Base-by-base conservation (phyloP, 2,113 vertebrate genomes). In the Dromas ardeola region DNA sequence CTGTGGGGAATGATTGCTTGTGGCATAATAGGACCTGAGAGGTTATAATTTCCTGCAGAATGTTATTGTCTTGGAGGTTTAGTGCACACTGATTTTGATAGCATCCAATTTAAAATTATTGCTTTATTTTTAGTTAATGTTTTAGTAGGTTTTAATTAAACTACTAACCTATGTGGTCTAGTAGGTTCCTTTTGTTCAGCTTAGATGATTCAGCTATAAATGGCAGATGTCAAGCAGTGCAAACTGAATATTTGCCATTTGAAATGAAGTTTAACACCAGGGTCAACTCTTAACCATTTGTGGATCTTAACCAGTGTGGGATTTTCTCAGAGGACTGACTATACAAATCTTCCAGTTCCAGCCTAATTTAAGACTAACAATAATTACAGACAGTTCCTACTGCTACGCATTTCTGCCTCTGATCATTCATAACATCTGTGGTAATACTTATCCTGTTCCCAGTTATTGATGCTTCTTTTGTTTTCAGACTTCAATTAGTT, bases 221-320 rank as follows among this genome's bases (percentile, higher is more conserved):
- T 66, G 53, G 79, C 92, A 94, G 74, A 80, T 92, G 92, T 89
- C 81, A 94, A 86, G 52, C n/a, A 85, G 47, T 83, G 26, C 63
- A 92, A 93, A 92, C 26, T 83, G 88, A 92, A 17, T 94, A 88
- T 91, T 96, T 96, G 88, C 79, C 8, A 34, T 93, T 86, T 83
- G 76, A 93, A 96, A 92, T 94, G 15, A 86, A 94, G 67, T 85
- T 93, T 82, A 95, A 93, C 81, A 77, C n/a, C 34, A 62, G 40
- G 62, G 82, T 87, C 85, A 88, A 40, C 58, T 73, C 29, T 82
- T 86, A 73, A 70, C 53, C 4, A 3, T 95, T 92, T 80, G n/a
- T 86, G 45, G 18, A 27, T 86, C 45, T 90, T 90, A 47, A 69
- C 11, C 32, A 53, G 38, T 76, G 42, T 58, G 32, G 32, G 45